Base-by-base conservation (phyloP, 1,140 invertebrate species). In the Tetramorium simillimum region DNA sequence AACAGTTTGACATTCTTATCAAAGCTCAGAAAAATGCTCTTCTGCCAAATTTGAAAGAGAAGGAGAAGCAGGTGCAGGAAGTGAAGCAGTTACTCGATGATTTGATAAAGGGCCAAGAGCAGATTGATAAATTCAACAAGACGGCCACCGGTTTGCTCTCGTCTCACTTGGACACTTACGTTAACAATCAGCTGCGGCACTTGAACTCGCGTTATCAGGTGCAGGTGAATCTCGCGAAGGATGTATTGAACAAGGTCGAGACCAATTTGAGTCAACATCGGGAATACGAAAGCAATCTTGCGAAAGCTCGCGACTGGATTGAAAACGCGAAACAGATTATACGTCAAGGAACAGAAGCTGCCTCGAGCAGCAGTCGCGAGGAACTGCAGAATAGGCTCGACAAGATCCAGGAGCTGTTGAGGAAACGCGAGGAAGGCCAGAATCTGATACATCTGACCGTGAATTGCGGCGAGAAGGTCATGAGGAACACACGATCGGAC, bases 191-290 rank as follows among this genome's bases (percentile, higher is more conserved):
- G 93, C 95, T 99, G 33, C 96, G 98, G 84, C 97, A 98, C 93
- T 95, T 99, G n/a, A 98, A 98, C 92, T 98, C 98, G 0, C 96
- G 98, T 89, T 99, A 99, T 93, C 98, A 99, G 95, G 97, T 98
- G 0, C 97, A 99, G 92, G 96, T 98, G 0, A 99, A 99, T 93
- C 96, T 99, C 88, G 98, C 97, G 0, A 99, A 99, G 94, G 99
- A 99, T 95, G 98, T 99, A 0, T 93, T 99, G 40, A 98, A 98
- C 91, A 99, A 99, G 95, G 98, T 99, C 14, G 97, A 99, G 95
- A 98, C 97, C 0, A 99, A 99, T 93, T 96, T 97, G 16, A 97
- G 98, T 88, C 98, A 99, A 92, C 99, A 99, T 94, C 96, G 97
- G 88, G 97, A 97, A 89, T 99, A 98, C 93, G 97, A 98, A 85